A percentile compares a stretch with the other conserved stretches of the same genome.
Conservation (phyloP, 2,113 vertebrate species). For the Entomyzon cyanotis region DNA sequence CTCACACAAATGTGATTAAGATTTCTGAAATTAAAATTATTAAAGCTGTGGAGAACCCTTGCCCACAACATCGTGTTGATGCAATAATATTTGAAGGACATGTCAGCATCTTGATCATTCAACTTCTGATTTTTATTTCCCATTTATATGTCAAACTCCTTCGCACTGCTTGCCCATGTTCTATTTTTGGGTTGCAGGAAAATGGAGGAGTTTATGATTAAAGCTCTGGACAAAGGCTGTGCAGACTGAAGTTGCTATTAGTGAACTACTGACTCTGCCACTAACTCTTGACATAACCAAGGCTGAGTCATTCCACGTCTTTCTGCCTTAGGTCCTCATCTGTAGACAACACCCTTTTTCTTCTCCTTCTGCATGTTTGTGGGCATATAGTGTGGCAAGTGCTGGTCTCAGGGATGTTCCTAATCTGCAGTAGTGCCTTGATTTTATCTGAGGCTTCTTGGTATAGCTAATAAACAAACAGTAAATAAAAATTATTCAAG, state of each 20-base stretch:
- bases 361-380: background rate
- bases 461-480: background rate
- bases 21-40: background rate
- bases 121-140: background rate
- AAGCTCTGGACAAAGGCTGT: background rate
- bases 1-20: background rate
- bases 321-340: background rate
- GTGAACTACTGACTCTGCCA: background rate
- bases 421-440: background rate
- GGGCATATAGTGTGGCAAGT: background rate
- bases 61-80: background rate
- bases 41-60: background rate
- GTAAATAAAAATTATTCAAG: background rate
- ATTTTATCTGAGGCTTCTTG: background rate
- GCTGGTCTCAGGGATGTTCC: background rate
- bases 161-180: background rate
- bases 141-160: background rate
- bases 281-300: background rate
- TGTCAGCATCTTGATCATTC: background rate
- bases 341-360: background rate
- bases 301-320: background rate
- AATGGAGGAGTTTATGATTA: background rate
- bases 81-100: background rate
- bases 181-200: background rate
- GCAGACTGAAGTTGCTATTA: background rate